A percentile compares a stretch with the other conserved stretches of the same genome.
Conservation (phyloP, 2,113 vertebrate genomes). For the Hypomesus transpacificus region DNA sequence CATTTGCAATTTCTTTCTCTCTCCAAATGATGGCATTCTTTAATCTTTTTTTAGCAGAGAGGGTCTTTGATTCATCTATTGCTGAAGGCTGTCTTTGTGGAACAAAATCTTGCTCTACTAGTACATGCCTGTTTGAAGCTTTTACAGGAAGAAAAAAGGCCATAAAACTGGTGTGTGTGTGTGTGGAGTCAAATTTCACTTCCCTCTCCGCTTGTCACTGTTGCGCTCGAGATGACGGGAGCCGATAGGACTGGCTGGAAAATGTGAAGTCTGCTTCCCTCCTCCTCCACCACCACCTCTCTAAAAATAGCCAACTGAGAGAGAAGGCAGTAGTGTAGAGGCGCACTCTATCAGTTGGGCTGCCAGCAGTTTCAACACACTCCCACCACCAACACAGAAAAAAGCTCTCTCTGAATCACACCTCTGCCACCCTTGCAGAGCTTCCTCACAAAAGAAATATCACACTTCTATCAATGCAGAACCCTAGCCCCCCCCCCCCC, state of each 20-base stretch:
- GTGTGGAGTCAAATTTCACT: conserved; percentile 63
- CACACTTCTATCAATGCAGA: conserved; percentile 25
- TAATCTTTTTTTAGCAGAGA: not conserved
- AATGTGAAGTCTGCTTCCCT: conserved; percentile 69
- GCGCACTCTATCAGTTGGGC: conserved; percentile 56
- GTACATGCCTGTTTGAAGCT: conserved; percentile 18
- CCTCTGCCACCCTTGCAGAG: conserved; percentile 12
- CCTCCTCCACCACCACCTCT: conserved; percentile 59
- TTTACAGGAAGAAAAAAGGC: conserved; percentile 42
- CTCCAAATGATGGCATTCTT: not conserved
- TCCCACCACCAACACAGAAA: conserved; percentile 45
- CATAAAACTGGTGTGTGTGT: conserved; percentile 29
- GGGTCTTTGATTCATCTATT: not conserved
- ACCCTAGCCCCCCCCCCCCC: not conserved
- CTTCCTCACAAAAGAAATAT: conserved; percentile 7
- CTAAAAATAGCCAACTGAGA: conserved; percentile 73
- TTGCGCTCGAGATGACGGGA: conserved; percentile 64
- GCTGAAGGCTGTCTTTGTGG: conserved; percentile 1
- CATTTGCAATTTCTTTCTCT: too few species aligned
- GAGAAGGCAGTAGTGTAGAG: conserved; percentile 55
- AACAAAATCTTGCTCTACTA: conserved; percentile 28
- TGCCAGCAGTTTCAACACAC: conserved; percentile 60
- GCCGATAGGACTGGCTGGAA: conserved; percentile 70
- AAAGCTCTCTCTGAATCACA: conserved; percentile 45
- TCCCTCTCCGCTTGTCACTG: conserved; percentile 62